These are phyloP conservation scores for Moxostoma hubbsi DNA, from an alignment of 2,797 vertebrate species.

Conservation along the genomic window DNA sequence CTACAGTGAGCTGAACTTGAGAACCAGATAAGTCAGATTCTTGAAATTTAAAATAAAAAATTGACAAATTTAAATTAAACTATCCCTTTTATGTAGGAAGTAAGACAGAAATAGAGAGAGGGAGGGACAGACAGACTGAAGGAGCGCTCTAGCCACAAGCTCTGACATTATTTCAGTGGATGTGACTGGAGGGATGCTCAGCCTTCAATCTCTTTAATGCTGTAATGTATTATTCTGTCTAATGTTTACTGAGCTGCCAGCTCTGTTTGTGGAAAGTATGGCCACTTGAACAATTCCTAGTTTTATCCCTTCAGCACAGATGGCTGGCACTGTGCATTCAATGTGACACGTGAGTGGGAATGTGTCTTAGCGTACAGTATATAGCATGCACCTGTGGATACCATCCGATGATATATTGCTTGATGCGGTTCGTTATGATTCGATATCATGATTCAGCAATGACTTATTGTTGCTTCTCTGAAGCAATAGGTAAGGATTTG, in stretches of 20 bases:
- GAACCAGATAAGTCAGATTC: too few species aligned
- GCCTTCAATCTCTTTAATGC: conserved; percentile 53
- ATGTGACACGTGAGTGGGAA: conserved; percentile 32
- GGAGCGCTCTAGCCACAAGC: conserved; percentile 27
- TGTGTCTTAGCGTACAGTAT: conserved; percentile 15
- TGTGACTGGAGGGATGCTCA: conserved; percentile 48
- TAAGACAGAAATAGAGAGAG: conserved; percentile 25
- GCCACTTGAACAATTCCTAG: conserved; percentile 53
- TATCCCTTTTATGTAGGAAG: not conserved
- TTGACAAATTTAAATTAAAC: too few species aligned
- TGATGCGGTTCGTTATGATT: conserved; percentile 6
- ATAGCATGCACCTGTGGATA: conserved; percentile 34
- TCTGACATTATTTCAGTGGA: conserved; percentile 52
- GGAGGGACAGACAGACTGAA: not conserved
- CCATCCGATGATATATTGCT: conserved; percentile 34
- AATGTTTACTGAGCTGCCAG: conserved; percentile 54
- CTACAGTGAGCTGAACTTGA: too few species aligned
- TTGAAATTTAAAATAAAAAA: too few species aligned
- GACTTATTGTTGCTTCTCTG: conserved; percentile 13
- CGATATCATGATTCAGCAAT: conserved; percentile 10
- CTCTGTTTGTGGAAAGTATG: conserved; percentile 46
- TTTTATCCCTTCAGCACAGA: conserved; percentile 47
- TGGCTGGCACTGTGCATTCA: conserved; percentile 36
- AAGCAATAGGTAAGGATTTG: conserved; percentile 22
- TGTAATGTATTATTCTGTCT: conserved; percentile 61